phyloP scores from a whole-genome alignment of 1,140 invertebrate species.

The Drosophila virilis region DNA sequence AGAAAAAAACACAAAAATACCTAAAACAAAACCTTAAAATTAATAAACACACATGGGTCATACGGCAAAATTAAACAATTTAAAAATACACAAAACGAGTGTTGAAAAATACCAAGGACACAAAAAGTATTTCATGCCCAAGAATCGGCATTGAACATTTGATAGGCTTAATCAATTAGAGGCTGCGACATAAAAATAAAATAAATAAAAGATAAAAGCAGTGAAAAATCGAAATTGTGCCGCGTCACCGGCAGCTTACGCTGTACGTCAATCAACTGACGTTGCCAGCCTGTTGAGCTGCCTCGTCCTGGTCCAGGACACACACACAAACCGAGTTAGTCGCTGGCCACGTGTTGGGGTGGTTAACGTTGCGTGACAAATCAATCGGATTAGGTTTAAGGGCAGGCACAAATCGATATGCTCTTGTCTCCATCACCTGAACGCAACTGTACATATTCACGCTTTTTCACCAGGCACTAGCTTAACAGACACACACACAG shows the following conservation, averaged over 20 bases:
- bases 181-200: constrained; percentile 36
- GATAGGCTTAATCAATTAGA: constrained; percentile 79
- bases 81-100: constrained; percentile 21
- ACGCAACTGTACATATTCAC: constrained; percentile 35
- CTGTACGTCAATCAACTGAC: constrained; percentile 54
- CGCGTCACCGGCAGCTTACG: constrained; percentile 26
- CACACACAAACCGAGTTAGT: constrained; percentile 48
- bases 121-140: constrained; percentile 39
- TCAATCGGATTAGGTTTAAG: constrained; percentile 77
- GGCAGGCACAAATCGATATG: constrained; percentile 23
- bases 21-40: background rate
- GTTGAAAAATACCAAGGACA: constrained; percentile 21
- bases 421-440: constrained; percentile 39
- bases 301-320: background rate
- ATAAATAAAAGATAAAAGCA: background rate
- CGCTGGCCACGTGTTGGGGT: constrained; percentile 20
- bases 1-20: constrained; percentile 5
- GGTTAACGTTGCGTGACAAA: constrained; percentile 78
- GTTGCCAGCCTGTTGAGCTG: constrained; percentile 10
- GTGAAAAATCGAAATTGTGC: constrained; percentile 14
- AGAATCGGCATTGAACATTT: constrained; percentile 49
- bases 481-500: constrained; percentile 11
- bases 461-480: constrained; percentile 47
- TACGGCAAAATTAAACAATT: constrained; percentile 8
- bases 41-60: constrained; percentile 4